Conservation (phyloP, 2,113 vertebrate species). For the Ibidorhyncha struthersii region DNA sequence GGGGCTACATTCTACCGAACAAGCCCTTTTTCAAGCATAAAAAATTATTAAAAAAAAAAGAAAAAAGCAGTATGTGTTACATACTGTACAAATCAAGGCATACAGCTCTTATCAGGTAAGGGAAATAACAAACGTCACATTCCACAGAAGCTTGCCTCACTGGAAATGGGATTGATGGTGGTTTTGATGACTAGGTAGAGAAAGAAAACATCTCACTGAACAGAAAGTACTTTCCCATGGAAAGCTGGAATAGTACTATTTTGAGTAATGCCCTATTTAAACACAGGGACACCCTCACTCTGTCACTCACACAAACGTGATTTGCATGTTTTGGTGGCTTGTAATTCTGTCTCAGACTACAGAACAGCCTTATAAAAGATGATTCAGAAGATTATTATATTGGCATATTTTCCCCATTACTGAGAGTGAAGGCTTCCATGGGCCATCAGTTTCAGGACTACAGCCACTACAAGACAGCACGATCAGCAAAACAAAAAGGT, state of each 20-base stretch:
- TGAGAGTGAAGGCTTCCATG: neutral
- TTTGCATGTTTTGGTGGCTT: constrained; percentile 26
- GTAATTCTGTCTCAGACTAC: constrained; percentile 2
- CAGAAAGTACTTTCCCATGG: constrained; percentile 72
- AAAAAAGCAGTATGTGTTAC: neutral
- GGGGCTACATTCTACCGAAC: neutral
- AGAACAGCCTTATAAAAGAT: neutral
- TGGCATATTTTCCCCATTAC: neutral
- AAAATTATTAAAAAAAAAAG: neutral
- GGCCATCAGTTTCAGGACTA: neutral
- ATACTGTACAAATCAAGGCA: neutral
- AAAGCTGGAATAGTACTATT: constrained; percentile 61
- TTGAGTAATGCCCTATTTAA: constrained; percentile 64
- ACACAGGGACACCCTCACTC: constrained; percentile 59
- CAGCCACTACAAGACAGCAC: neutral
- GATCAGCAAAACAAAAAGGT: neutral
- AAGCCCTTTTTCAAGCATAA: neutral
- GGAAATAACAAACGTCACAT: constrained; percentile 16
- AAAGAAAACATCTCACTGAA: constrained; percentile 65
- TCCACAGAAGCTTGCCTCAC: constrained; percentile 39
- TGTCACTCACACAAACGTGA: constrained; percentile 49
- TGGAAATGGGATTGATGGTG: constrained; percentile 52
- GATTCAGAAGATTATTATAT: constrained; percentile 34
- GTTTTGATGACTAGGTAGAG: constrained; percentile 66
- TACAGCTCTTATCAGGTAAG: constrained; percentile 36